A percentile compares a stretch with the other conserved stretches of the same genome.
These are phyloP conservation scores for Magallana nippona DNA, from an alignment of 2,888 invertebrate genomes.

Conservation along the genomic window DNA sequence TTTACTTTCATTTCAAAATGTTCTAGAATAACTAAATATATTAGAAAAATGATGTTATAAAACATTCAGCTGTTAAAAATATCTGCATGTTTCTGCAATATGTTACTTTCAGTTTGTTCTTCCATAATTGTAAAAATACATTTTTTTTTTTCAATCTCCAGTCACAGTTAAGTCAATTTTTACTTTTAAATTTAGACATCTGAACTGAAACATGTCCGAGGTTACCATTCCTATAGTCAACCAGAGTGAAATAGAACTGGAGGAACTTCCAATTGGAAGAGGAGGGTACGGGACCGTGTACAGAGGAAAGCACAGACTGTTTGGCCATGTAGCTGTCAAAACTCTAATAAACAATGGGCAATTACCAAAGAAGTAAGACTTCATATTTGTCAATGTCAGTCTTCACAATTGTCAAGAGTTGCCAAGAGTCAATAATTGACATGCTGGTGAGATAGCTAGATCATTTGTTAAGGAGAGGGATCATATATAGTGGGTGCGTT, in stretches of 20 bases:
- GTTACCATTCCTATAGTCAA: slow-evolving; percentile 39
- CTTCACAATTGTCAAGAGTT: too few species aligned
- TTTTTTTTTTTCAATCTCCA: too few species aligned
- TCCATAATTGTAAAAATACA: too few species aligned
- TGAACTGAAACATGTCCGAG: background rate
- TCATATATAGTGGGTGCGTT: too few species aligned
- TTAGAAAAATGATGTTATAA: too few species aligned
- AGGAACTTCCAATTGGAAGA: slow-evolving; percentile 51
- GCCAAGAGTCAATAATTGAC: too few species aligned
- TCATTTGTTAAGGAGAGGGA: too few species aligned
- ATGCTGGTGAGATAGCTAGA: too few species aligned
- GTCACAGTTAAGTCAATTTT: background rate
- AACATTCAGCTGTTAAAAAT: too few species aligned
- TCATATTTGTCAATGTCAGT: background rate
- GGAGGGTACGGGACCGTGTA: slow-evolving; percentile 59
- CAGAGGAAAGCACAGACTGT: slow-evolving; percentile 49
- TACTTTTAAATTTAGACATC: background rate
- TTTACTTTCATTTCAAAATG: too few species aligned
- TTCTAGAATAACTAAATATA: too few species aligned
- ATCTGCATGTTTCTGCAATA: background rate
- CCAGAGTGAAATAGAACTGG: slow-evolving; percentile 45
- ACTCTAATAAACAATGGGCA: slow-evolving; percentile 52
- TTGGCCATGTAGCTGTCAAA: slow-evolving; percentile 57
- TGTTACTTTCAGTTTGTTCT: background rate
- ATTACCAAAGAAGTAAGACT: slow-evolving; percentile 52